A percentile compares a stretch with the other conserved stretches of the same genome.
Evolutionary conservation across 30 jellyfish, hydroid and myxozoan species (phyloP).

Genomic region (Sanderia malayensis): DNA sequence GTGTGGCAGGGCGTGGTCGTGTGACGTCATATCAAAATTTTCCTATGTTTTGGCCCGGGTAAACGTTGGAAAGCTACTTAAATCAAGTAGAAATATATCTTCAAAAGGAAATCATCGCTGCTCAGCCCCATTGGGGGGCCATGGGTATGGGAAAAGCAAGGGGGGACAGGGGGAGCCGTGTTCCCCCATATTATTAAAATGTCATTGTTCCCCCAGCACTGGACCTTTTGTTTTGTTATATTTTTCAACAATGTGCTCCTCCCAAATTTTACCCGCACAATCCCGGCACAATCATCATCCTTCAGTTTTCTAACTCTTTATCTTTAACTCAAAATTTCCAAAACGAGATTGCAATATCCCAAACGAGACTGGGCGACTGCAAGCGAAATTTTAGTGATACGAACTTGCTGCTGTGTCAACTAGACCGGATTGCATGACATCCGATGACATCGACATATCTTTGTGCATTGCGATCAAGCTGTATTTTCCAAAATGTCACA

Average conservation of each 20-base stretch:
- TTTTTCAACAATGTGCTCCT: too few species aligned
- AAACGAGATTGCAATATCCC: slow-evolving; percentile 3
- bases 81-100: too few species aligned
- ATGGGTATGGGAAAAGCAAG: slow-evolving; percentile 2
- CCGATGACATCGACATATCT: slow-evolving; percentile 8
- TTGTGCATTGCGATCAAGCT: slow-evolving; percentile 24
- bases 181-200: slow-evolving; percentile 1
- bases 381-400: not conserved
- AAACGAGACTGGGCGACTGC: slow-evolving; percentile 5
- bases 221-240: slow-evolving; percentile 1
- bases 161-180: slow-evolving; percentile 8
- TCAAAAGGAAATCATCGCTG: too few species aligned
- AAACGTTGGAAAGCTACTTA: too few species aligned
- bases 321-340: slow-evolving; percentile 1
- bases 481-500: slow-evolving; percentile 23
- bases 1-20: too few species aligned
- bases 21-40: too few species aligned
- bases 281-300: slow-evolving; percentile 6
- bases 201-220: slow-evolving; percentile 6
- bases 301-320: slow-evolving; percentile 1
- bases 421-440: slow-evolving; percentile 3
- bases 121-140: too few species aligned
- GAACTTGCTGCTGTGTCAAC: not conserved
- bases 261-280: too few species aligned
- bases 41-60: too few species aligned